Evolutionary conservation across 2,888 invertebrate genomes (phyloP), one percentile per base, ranked within the genome.

Genomic region (Omphaloscelis lunosa): DNA sequence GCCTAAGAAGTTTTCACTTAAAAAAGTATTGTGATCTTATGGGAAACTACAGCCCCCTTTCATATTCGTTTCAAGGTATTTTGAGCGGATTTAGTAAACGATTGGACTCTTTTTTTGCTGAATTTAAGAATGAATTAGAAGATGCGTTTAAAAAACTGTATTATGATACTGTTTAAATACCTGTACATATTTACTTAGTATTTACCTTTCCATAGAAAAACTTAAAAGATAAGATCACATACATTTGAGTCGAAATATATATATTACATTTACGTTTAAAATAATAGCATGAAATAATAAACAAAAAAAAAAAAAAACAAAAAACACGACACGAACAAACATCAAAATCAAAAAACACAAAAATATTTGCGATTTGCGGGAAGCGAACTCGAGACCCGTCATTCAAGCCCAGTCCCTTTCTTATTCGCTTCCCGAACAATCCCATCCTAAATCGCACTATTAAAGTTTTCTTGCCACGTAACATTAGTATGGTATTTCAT

Each of bases 391-490:
- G 17, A 20, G 39, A 41, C 48, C 34, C 20, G 12, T 27, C 20
- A 6, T 7, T 17, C 7, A 11, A 17, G 17, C n/a, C 34, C 9
- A 39, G 17, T 4, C 6, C n/a, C 27, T 70, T 41, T 72, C 5
- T 9, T 11, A 48, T 27, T 11, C 9, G 20, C 15, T 4, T 23
- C 4, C 23, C 11, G 23, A 39, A 76, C 48, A 66, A 77, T n/a
- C 9, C 15, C 15, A 9, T 59, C 51, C 81, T 81, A 15, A 8
- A 83, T 81, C 84, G 65, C 81, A 72, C 72, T 58, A 83, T 51
- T 0, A 34, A 66, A 83, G 84, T 81, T 81, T 69, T 58, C 59
- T 3, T 29, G 17, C 0, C 20, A 4, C 34, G 23, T 48, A 29
- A 34, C 29, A 41, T 0, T 5, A 23, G 3, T 27, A 66, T 6